phyloP scores from a whole-genome alignment of 2,888 invertebrate genomes.

The Sinotaia quadrata region DNA sequence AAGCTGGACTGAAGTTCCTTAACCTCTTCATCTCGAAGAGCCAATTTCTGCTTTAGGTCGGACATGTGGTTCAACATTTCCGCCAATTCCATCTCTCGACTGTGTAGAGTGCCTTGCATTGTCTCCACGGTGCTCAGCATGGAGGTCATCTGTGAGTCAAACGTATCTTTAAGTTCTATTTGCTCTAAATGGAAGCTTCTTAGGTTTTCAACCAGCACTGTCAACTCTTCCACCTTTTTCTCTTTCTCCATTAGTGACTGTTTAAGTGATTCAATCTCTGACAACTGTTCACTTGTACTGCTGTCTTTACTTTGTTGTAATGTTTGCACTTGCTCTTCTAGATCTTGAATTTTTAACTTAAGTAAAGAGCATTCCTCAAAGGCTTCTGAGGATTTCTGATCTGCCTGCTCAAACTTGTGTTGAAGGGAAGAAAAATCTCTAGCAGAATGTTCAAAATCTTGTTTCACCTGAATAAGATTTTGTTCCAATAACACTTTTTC shows the following conservation, averaged over 20 bases:
- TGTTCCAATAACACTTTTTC: slow-evolving; percentile 34
- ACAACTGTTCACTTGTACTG: not conserved
- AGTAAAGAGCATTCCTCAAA: slow-evolving; percentile 20
- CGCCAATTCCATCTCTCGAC: slow-evolving; percentile 28
- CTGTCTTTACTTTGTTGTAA: not conserved
- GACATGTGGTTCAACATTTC: slow-evolving; percentile 22
- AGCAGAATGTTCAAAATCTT: not conserved
- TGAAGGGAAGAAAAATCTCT: slow-evolving; percentile 23
- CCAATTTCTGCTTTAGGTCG: slow-evolving; percentile 26
- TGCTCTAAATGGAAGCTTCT: slow-evolving; percentile 21
- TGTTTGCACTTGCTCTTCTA: slow-evolving; percentile 25
- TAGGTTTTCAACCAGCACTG: slow-evolving; percentile 28
- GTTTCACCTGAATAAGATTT: slow-evolving; percentile 22
- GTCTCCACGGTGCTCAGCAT: slow-evolving; percentile 22
- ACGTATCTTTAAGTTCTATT: slow-evolving; percentile 21
- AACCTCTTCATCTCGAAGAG: slow-evolving; percentile 36
- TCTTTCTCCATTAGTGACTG: slow-evolving; percentile 27
- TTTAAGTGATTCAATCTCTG: slow-evolving; percentile 27
- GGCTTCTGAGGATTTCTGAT: slow-evolving; percentile 22
- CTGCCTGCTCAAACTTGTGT: slow-evolving; percentile 17
- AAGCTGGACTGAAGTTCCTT: slow-evolving; percentile 32
- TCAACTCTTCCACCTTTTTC: slow-evolving; percentile 27
- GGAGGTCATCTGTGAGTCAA: slow-evolving; percentile 21
- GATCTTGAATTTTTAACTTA: slow-evolving; percentile 21
- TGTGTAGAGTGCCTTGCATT: slow-evolving; percentile 25